Percentiles rank a stretch among this genome's conserved stretches.
These are phyloP conservation scores for Lymantria monacha DNA, from an alignment of 2,888 invertebrate species.

Conservation along the genomic window DNA sequence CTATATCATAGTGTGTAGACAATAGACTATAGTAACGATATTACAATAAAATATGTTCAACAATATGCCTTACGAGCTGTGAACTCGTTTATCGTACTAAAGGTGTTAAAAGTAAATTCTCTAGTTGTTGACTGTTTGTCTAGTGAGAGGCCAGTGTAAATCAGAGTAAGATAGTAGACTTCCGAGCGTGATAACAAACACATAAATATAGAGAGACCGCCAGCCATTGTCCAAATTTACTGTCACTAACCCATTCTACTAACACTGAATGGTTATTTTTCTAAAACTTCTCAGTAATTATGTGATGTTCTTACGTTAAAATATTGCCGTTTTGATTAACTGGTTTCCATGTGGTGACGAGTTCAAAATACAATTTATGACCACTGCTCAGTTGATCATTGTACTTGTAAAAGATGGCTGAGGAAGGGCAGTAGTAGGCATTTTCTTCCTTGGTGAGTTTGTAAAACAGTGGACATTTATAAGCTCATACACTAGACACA, in stretches of 20 bases:
- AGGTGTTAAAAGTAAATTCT: conserved; percentile 62
- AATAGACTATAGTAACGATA: conserved; percentile 10
- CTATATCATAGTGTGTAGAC: not conserved
- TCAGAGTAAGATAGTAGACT: conserved; percentile 66
- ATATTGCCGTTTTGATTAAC: conserved; percentile 30
- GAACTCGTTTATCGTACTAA: conserved; percentile 44
- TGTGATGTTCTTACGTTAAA: conserved; percentile 24
- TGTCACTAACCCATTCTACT: conserved; percentile 53
- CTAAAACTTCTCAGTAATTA: conserved; percentile 35
- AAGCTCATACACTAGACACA: too few relatives aligned
- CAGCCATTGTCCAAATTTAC: conserved; percentile 70
- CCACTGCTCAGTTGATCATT: too few relatives aligned
- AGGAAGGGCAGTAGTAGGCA: too few relatives aligned
- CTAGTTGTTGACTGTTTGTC: conserved; percentile 62
- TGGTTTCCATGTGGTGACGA: not conserved
- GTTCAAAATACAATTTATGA: too few relatives aligned
- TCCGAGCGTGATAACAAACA: conserved; percentile 72
- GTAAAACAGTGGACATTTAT: too few relatives aligned
- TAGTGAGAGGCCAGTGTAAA: conserved; percentile 59
- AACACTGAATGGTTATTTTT: conserved; percentile 51
- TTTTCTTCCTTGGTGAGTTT: too few relatives aligned
- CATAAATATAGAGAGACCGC: conserved; percentile 69
- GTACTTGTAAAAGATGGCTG: too few relatives aligned
- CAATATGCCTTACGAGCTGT: conserved; percentile 36
- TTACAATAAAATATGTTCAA: conserved; percentile 23